Conservation (phyloP, 2,888 invertebrate species). For the Torymus texanus region DNA sequence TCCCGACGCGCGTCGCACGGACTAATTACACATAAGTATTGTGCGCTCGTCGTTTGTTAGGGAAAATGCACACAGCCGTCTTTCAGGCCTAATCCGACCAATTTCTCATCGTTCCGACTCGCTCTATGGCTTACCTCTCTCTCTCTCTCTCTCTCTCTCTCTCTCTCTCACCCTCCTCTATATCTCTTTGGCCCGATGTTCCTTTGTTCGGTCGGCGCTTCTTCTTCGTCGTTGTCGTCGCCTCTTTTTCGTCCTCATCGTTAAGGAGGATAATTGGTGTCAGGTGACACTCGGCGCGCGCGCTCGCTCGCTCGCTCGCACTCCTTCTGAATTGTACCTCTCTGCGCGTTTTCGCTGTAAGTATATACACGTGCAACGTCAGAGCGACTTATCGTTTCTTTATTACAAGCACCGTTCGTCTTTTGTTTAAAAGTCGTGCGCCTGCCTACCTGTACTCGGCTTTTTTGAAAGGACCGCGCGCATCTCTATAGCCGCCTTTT, state of each 20-base stretch:
- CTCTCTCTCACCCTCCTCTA: neutral
- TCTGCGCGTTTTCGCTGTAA: constrained; percentile 15
- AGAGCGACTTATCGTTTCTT: constrained; percentile 32
- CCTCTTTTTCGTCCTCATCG: constrained; percentile 23
- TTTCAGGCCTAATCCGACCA: constrained; percentile 40
- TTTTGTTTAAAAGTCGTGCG: constrained; percentile 18
- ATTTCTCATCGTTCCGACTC: constrained; percentile 39
- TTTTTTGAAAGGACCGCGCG: constrained; percentile 23
- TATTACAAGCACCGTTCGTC: constrained; percentile 14
- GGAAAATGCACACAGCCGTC: constrained; percentile 10
- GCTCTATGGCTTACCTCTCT: neutral
- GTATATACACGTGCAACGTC: neutral
- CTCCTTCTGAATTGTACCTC: constrained; percentile 14
- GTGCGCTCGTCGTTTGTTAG: constrained; percentile 36
- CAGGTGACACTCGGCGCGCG: constrained; percentile 49
- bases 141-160: neutral
- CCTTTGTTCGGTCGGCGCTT: constrained; percentile 36
- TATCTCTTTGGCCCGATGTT: constrained; percentile 1
- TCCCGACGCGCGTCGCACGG: constrained; percentile 34
- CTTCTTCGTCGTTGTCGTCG: constrained; percentile 25
- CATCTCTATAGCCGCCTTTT: constrained; percentile 10
- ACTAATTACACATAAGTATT: constrained; percentile 54
- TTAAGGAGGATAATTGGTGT: constrained; percentile 54
- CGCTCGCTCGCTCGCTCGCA: neutral
- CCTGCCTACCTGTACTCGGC: neutral